A percentile compares a stretch with the other conserved stretches of the same genome.
Evolutionary conservation across 2,797 vertebrate species (phyloP).

Genomic region (Gambusia yucatana): DNA sequence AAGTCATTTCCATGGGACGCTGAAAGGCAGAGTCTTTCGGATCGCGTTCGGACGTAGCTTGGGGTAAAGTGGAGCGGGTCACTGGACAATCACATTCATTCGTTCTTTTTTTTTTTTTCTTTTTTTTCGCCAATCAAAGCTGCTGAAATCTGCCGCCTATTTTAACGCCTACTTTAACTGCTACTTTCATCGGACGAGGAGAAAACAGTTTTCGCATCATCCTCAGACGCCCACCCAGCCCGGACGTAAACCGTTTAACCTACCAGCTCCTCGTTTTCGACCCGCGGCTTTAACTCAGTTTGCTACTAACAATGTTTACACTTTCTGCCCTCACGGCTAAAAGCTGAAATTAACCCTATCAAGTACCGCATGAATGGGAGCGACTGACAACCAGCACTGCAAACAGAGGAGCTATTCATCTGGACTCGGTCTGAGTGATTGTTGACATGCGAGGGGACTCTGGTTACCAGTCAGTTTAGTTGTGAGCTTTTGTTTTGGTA

Average conservation of each 20-base stretch:
- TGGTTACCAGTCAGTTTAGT: neutral
- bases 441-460: neutral
- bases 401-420: neutral
- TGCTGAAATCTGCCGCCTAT: constrained; percentile 77
- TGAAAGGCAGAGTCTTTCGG: neutral
- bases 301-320: constrained; percentile 59
- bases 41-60: neutral
- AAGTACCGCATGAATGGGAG: constrained; percentile 43
- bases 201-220: neutral
- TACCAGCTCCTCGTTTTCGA: constrained; percentile 13
- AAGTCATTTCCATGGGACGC: neutral
- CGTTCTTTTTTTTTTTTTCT: neutral
- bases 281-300: constrained; percentile 14
- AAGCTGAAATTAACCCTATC: constrained; percentile 30
- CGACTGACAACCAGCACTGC: constrained; percentile 54
- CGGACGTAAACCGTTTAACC: neutral
- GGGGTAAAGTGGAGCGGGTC: neutral
- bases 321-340: constrained; percentile 28
- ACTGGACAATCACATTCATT: constrained; percentile 24
- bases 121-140: constrained; percentile 60
- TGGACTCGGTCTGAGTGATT: neutral
- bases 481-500: neutral
- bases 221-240: constrained; percentile 2
- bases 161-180: constrained; percentile 41
- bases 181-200: neutral